Conservation (phyloP, 2,113 vertebrate genomes). For the Tiliqua scincoides region DNA sequence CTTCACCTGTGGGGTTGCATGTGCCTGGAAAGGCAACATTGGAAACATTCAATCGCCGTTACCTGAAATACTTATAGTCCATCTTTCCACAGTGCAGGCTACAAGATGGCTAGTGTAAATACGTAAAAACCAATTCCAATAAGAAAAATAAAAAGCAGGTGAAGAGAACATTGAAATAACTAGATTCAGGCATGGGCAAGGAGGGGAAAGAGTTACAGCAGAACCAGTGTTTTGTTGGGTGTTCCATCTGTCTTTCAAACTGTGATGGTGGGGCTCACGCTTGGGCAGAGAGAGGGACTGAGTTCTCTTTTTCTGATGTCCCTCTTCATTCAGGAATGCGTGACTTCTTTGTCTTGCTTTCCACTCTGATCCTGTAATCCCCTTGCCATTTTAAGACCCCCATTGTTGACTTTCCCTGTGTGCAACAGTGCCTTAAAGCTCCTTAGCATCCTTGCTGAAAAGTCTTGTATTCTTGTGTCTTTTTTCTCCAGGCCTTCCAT, state of each 20-base stretch:
- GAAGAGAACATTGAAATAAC: not conserved
- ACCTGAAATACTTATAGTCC: not conserved
- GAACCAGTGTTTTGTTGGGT: not conserved
- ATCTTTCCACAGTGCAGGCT: not conserved
- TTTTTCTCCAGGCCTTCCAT: not conserved
- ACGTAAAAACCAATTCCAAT: not conserved
- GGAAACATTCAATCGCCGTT: not conserved
- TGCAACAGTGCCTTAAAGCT: conserved; percentile 3
- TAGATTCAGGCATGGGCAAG: not conserved
- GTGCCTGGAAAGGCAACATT: too few species aligned
- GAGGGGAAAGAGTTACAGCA: not conserved
- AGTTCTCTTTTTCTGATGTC: not conserved
- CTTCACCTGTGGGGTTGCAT: too few species aligned
- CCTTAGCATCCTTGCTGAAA: conserved; percentile 19
- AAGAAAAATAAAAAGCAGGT: too few species aligned
- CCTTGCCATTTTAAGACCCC: not conserved
- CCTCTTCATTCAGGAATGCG: not conserved
- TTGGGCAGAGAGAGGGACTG: not conserved
- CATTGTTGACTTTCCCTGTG: not conserved
- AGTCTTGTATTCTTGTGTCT: not conserved
- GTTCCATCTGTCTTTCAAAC: not conserved
- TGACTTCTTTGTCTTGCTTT: not conserved
- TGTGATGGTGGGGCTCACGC: not conserved
- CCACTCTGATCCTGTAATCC: not conserved
- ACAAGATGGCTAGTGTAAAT: not conserved